Evolutionary conservation across 2,797 vertebrate species (phyloP), one percentile per base, ranked within the genome.

Genomic region (Helarctos malayanus): DNA sequence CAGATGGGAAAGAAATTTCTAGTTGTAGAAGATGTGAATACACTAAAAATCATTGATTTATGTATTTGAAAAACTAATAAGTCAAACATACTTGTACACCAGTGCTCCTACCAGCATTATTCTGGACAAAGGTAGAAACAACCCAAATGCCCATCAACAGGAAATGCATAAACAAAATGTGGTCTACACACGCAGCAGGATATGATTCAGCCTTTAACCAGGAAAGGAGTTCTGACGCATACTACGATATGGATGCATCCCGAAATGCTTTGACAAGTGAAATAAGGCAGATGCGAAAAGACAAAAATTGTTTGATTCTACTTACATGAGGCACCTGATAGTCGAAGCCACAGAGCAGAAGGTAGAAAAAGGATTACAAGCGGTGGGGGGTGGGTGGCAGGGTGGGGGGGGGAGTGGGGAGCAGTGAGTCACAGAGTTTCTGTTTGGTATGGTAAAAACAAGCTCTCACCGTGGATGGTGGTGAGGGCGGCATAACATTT

Each of bases 121-220:
- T 41, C 57, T 1, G 4, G 52, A 19, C 2, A 89, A 38, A 21
- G 13, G 16, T 7, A 2, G 87, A 63, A 32, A 32, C 25, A 14
- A 23, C 25, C 75, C 11, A 25, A 38, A 11, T 38, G 5, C 3
- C 47, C 59, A 16, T 54, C 75, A 90, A 1, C 12, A 3, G 18
- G 35, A 63, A 32, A 41, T 0, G 18, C 47, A 3, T 32, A 16
- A 32, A 16, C 59, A 54, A 25, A 54, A 32, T 11, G 18, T 10
- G 3, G 47, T 15, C 6, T 4, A 21, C 10, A 52, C 32, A 63
- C 16, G 38, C 2, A 23, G 0, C 0, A 7, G 57, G 19, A 6
- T 23, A 41, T 10, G 9, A 78, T 2, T 38, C 32, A 38, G 1
- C 35, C 38, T 4, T 0, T 32, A 32, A 35, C 59, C 18, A 49